These are phyloP conservation scores for Tragelaphus strepsiceros DNA, from an alignment of 2,113 vertebrate genomes.

Conservation along the genomic window DNA sequence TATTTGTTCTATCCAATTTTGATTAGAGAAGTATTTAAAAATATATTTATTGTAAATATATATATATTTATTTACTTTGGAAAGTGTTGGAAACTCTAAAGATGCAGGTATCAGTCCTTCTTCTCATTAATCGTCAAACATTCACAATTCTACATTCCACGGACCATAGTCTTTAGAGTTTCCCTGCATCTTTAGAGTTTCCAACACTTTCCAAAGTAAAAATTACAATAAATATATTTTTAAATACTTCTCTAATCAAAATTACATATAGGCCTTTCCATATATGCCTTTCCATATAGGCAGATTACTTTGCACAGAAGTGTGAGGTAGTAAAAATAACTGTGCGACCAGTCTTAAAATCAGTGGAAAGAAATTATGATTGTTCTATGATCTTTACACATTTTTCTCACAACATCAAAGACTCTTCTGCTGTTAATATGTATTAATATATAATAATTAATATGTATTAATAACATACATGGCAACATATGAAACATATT, in stretches of 20 bases:
- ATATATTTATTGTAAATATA: background rate
- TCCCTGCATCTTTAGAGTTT: background rate
- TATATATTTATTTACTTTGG: background rate
- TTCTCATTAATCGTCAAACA: background rate
- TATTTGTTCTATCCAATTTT: too few species aligned
- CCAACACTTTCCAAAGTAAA: background rate
- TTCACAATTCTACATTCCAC: background rate
- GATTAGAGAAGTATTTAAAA: background rate
- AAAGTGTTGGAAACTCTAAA: background rate
- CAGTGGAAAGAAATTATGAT: background rate
- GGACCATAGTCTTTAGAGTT: background rate
- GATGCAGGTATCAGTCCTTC: background rate
- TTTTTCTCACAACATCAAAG: background rate
- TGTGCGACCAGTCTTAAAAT: background rate
- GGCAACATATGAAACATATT: background rate
- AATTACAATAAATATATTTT: background rate
- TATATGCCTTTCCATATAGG: background rate
- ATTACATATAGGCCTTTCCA: background rate
- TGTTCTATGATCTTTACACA: background rate
- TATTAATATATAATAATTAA: background rate
- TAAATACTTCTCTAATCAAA: background rate
- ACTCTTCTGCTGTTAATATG: background rate
- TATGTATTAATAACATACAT: background rate
- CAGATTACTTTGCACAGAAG: background rate
- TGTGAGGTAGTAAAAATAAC: background rate